Evolutionary conservation across 2,888 invertebrate genomes (phyloP).

Genomic region (Drosophila heteroneura): DNA sequence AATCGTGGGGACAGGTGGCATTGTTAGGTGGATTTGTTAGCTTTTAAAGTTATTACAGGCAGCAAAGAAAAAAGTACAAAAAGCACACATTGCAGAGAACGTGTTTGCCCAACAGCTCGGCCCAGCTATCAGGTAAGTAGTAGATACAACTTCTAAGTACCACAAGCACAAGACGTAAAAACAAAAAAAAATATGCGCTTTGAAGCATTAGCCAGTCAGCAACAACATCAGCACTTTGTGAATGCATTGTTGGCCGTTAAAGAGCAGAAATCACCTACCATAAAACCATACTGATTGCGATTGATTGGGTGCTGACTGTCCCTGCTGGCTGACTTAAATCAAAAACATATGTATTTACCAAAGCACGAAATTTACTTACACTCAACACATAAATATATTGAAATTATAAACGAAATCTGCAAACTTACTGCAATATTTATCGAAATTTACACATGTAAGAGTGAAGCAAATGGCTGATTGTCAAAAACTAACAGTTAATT

Average conservation of each 20-base stretch:
- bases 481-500: conserved; percentile 66
- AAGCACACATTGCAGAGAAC: conserved; percentile 13
- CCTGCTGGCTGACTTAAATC: conserved; percentile 9
- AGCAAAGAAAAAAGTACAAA: conserved; percentile 13
- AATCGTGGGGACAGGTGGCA: conserved; percentile 9
- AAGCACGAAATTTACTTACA: conserved; percentile 57
- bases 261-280: conserved; percentile 43
- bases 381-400: conserved; percentile 1
- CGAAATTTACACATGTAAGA: conserved; percentile 41
- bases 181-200: conserved; percentile 26
- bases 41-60: conserved; percentile 70
- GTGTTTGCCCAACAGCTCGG: conserved; percentile 45
- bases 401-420: conserved; percentile 12
- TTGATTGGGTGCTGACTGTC: conserved; percentile 33
- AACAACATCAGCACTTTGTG: conserved; percentile 35
- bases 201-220: conserved; percentile 48
- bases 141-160: conserved; percentile 50
- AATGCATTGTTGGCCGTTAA: conserved; percentile 36
- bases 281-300: conserved; percentile 40
- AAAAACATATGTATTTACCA: conserved; percentile 61
- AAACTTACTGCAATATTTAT: conserved; percentile 10
- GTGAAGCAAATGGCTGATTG: conserved; percentile 35
- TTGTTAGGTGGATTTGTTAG: conserved; percentile 63
- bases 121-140: conserved; percentile 32
- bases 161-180: conserved; percentile 40